phyloP scores from a whole-genome alignment of 2,113 vertebrate genomes.

The Caranx ignobilis region DNA sequence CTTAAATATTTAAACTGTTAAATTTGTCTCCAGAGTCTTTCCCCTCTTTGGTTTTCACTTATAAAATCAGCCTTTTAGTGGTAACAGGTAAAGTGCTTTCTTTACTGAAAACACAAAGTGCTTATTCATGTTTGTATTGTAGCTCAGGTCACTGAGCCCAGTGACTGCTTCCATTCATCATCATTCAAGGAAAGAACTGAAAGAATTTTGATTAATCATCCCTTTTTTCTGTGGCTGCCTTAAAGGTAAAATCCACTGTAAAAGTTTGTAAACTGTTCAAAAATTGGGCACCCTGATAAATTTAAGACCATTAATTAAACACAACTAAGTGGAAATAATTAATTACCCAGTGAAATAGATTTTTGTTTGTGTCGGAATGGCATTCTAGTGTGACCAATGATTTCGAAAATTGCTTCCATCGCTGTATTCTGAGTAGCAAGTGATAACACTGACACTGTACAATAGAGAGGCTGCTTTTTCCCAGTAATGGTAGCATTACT shows the following conservation, averaged over 20 bases:
- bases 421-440: neutral
- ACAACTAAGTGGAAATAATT: neutral
- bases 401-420: constrained; percentile 11
- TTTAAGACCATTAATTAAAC: neutral
- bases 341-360: neutral
- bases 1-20: neutral
- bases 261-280: neutral
- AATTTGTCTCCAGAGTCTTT: neutral
- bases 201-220: neutral
- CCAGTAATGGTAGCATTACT: neutral
- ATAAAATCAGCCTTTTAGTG: neutral
- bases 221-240: neutral
- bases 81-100: neutral
- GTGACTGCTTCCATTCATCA: neutral
- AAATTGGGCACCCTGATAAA: neutral
- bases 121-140: neutral
- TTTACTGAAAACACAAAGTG: neutral
- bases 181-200: neutral
- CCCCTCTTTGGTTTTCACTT: neutral
- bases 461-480: neutral
- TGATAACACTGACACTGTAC: constrained; percentile 1
- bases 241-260: neutral
- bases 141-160: neutral
- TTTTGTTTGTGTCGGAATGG: neutral
- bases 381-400: neutral